These are phyloP conservation scores for Pachyramphus minor DNA, from an alignment of 2,113 vertebrate genomes.

Conservation along the genomic window DNA sequence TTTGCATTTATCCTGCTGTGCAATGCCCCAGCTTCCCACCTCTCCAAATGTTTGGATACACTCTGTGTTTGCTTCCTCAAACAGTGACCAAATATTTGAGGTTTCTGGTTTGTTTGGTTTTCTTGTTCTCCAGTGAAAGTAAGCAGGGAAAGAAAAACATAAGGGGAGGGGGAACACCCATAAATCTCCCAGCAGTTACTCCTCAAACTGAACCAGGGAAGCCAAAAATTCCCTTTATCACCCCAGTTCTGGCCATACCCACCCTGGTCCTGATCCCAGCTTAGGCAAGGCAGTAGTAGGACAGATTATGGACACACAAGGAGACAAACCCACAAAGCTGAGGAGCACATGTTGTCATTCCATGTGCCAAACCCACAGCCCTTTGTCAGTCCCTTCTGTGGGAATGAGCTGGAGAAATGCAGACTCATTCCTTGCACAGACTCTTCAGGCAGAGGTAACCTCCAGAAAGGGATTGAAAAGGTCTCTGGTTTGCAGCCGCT, in stretches of 20 bases:
- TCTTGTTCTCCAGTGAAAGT: not conserved
- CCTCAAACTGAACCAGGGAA: not conserved
- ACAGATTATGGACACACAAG: rapidly evolving
- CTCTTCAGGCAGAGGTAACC: not conserved
- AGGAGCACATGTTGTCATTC: rapidly evolving
- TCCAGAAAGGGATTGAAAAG: conserved; percentile 36
- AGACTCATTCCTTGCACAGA: not conserved
- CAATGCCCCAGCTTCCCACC: not conserved
- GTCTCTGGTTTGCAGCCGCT: conserved; percentile 8
- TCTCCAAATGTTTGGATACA: not conserved
- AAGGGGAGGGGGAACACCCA: not conserved
- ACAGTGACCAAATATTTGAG: not conserved
- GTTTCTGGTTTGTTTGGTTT: not conserved
- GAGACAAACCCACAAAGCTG: not conserved
- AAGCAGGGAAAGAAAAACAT: not conserved
- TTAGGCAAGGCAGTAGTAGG: not conserved
- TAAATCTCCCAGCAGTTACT: not conserved
- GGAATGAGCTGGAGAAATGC: conserved; percentile 9
- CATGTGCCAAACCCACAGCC: rapidly evolving
- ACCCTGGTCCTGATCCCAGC: not conserved
- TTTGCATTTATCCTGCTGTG: not conserved
- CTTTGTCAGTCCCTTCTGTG: not conserved
- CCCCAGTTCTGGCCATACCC: not conserved
- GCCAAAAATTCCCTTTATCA: not conserved
- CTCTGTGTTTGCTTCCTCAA: not conserved